These are phyloP conservation scores for Epinephelus malabaricus DNA, from an alignment of 2,797 vertebrate species.

Conservation along the genomic window DNA sequence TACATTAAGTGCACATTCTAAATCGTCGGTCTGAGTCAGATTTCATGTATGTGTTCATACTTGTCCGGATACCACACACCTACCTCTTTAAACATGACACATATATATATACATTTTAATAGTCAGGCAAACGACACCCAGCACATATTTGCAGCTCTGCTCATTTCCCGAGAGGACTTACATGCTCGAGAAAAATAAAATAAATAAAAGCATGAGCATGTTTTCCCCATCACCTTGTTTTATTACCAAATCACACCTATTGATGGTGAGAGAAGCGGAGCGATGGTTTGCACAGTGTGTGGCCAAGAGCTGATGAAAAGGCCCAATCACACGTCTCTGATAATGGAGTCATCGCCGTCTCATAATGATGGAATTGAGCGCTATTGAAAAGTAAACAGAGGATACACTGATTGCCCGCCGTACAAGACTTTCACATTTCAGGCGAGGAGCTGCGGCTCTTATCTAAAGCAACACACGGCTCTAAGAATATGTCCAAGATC, in stretches of 20 bases:
- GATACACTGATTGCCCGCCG: constrained; percentile 77
- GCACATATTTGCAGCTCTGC: constrained; percentile 10
- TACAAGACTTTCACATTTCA: constrained; percentile 57
- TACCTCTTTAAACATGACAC: constrained; percentile 26
- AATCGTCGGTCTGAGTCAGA: constrained; percentile 23
- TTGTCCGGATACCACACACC: constrained; percentile 35
- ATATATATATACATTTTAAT: constrained; percentile 29
- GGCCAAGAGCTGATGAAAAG: constrained; percentile 81
- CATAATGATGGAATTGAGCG: constrained; percentile 79
- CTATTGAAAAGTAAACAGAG: constrained; percentile 81
- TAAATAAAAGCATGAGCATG: constrained; percentile 39
- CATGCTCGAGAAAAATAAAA: constrained; percentile 3
- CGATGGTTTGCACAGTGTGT: constrained; percentile 75
- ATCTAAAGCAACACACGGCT: constrained; percentile 15
- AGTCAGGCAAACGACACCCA: background rate
- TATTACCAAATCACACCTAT: constrained; percentile 84
- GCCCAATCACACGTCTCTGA: constrained; percentile 80
- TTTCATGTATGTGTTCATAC: constrained; percentile 39
- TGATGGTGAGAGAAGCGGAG: constrained; percentile 74
- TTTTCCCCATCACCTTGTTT: constrained; percentile 74
- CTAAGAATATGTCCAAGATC: constrained; percentile 57
- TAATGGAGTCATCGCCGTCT: constrained; percentile 76
- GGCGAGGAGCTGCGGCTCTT: constrained; percentile 51
- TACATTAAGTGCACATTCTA: constrained; percentile 25
- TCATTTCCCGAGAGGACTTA: constrained; percentile 32